Percentiles rank a stretch among this genome's conserved stretches.
Conservation (phyloP, 2,797 vertebrate species). For the Podargus strigoides region DNA sequence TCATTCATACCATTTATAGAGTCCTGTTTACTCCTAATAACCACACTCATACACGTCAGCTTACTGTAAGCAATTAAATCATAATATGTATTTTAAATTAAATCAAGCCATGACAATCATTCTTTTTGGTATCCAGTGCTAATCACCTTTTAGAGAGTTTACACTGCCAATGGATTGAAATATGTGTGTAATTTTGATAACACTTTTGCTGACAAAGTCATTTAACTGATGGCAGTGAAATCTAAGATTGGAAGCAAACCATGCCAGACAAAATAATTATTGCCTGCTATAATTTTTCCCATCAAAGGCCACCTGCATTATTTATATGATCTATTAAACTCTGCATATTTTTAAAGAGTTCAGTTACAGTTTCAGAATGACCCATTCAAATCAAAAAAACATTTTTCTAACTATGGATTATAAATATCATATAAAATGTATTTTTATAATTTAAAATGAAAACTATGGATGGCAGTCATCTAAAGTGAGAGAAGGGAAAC, state of each 20-base stretch:
- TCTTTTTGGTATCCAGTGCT: neutral
- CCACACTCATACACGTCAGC: neutral
- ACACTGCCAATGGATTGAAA: neutral
- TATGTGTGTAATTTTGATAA: slow-evolving; percentile 29
- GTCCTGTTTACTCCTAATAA: slow-evolving; percentile 9
- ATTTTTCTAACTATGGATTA: slow-evolving; percentile 5
- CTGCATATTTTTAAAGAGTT: neutral
- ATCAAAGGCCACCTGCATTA: neutral
- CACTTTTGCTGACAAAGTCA: neutral
- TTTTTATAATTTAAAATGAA: neutral
- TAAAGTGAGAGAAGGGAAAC: neutral
- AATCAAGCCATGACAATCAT: neutral
- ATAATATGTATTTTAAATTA: neutral
- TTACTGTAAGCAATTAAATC: slow-evolving; percentile 1
- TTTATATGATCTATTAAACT: slow-evolving; percentile 24
- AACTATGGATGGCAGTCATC: neutral
- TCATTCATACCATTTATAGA: neutral
- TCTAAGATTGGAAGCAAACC: slow-evolving; percentile 23
- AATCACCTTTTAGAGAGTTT: neutral
- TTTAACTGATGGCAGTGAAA: slow-evolving; percentile 30
- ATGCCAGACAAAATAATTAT: slow-evolving; percentile 26
- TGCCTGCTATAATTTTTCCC: neutral
- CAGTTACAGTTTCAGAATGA: slow-evolving; percentile 6
- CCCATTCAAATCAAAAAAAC: neutral
- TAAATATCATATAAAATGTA: neutral